Evolutionary conservation across 1,140 invertebrate species (phyloP).

Genomic region (Drosophila sucinea): DNA sequence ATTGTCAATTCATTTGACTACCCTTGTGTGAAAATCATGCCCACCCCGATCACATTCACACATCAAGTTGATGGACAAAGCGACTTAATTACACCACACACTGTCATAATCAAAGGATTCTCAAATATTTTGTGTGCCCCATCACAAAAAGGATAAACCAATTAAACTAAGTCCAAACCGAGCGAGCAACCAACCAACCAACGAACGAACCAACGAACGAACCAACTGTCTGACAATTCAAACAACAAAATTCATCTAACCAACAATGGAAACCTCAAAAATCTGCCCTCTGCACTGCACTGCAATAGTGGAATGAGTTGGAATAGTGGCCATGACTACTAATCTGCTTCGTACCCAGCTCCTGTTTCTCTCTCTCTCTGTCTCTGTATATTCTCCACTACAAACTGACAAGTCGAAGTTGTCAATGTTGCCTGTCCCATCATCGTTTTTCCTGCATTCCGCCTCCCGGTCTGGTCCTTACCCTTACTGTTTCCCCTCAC

Average conservation of each 20-base stretch:
- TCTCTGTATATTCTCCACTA: background rate
- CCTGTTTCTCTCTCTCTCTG: background rate
- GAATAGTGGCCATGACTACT: conserved; percentile 71
- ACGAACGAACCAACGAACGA: conserved; percentile 31
- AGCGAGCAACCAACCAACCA: conserved; percentile 53
- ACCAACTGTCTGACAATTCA: conserved; percentile 68
- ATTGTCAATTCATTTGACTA: conserved; percentile 6
- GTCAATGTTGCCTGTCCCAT: conserved; percentile 35
- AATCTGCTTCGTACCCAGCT: conserved; percentile 18
- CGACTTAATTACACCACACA: conserved; percentile 68
- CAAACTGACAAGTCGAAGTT: conserved; percentile 1
- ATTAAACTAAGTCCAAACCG: conserved; percentile 66
- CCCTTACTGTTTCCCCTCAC: background rate
- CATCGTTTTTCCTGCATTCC: conserved; percentile 14
- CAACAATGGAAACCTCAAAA: conserved; percentile 80
- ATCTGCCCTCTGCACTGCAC: conserved; percentile 39
- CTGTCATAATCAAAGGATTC: conserved; percentile 53
- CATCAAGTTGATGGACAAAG: conserved; percentile 46
- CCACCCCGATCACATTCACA: background rate
- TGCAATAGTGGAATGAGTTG: conserved; percentile 18
- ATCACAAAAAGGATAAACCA: conserved; percentile 71
- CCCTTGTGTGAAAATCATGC: background rate
- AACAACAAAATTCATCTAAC: conserved; percentile 77
- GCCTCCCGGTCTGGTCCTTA: background rate
- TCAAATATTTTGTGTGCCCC: conserved; percentile 35